These are phyloP conservation scores for Mirza zaza DNA, from an alignment of 2,113 vertebrate species.

Conservation along the genomic window DNA sequence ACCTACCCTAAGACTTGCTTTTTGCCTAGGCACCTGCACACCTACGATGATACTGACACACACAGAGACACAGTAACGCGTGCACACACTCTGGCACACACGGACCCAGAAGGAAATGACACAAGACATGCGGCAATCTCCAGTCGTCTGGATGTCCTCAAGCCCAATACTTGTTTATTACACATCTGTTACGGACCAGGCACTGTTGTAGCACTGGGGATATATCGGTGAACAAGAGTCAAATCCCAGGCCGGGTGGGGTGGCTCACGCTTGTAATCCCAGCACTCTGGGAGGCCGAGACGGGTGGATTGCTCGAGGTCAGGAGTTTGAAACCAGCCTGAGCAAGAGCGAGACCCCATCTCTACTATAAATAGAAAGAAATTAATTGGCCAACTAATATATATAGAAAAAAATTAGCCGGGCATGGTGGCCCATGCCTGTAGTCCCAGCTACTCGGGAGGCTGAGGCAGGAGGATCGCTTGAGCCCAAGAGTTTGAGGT, in stretches of 20 bases:
- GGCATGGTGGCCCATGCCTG: too few species aligned
- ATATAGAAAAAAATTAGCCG: too few species aligned
- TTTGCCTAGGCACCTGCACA: neutral
- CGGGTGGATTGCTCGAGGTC: too few species aligned
- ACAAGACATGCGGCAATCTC: neutral
- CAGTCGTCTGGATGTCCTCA: neutral
- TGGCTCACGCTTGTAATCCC: too few species aligned
- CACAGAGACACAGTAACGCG: neutral
- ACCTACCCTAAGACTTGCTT: neutral
- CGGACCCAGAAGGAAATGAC: neutral
- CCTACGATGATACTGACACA: neutral
- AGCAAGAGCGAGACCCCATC: too few species aligned
- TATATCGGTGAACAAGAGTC: neutral
- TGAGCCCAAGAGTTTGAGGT: too few species aligned
- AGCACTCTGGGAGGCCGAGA: too few species aligned
- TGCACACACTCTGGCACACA: neutral
- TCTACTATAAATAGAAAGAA: too few species aligned
- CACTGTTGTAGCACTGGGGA: neutral
- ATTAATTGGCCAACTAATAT: too few species aligned
- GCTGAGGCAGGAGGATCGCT: too few species aligned
- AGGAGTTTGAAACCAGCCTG: too few species aligned
- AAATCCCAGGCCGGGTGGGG: neutral
- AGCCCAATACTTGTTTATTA: neutral
- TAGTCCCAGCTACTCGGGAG: too few species aligned
- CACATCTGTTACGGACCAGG: neutral